Conservation (phyloP, 2,113 vertebrate genomes). For the Origma solitaria region DNA sequence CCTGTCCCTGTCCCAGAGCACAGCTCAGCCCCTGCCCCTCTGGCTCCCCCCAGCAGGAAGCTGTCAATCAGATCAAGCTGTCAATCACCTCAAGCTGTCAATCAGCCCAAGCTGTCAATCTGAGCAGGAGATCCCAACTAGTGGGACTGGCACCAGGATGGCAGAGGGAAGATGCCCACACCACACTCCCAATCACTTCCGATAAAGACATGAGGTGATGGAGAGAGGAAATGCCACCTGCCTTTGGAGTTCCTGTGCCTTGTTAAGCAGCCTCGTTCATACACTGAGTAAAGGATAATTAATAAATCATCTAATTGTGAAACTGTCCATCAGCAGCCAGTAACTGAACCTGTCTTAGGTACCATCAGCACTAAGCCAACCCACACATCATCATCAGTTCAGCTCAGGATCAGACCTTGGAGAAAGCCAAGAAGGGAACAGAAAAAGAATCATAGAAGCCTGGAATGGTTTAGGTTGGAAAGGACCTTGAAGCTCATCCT, state of each 20-base stretch:
- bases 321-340: not conserved
- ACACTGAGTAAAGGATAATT: not conserved
- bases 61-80: not conserved
- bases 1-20: not conserved
- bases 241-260: not conserved
- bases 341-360: not conserved
- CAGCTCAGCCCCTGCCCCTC: not conserved
- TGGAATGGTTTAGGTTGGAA: not conserved
- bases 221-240: not conserved
- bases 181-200: not conserved
- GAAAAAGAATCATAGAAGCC: not conserved
- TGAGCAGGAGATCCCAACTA: not conserved
- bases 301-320: not conserved
- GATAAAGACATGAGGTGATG: not conserved
- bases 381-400: not conserved
- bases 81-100: not conserved
- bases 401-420: not conserved
- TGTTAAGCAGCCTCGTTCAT: not conserved
- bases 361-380: not conserved
- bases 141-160: not conserved
- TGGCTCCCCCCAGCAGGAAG: not conserved
- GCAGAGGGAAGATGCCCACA: not conserved
- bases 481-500: not conserved
- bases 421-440: not conserved
- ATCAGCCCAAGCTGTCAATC: not conserved